A percentile compares a stretch with the other conserved stretches of the same genome.
phyloP scores from a whole-genome alignment of 1,140 invertebrate species.

The Philotrypesis tridentata region DNA sequence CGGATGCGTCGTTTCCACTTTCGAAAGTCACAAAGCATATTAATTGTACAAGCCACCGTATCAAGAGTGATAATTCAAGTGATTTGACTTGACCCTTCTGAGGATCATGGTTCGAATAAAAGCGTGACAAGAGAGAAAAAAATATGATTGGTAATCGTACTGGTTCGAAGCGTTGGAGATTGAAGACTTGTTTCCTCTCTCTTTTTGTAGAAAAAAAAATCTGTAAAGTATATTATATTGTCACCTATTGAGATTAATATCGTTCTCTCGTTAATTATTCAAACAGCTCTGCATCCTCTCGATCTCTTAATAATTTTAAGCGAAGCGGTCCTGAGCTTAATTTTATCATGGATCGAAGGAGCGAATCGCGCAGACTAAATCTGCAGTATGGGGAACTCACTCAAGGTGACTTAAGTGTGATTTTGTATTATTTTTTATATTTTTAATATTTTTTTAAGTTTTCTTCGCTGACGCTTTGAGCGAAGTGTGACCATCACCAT shows the following conservation, averaged over 20 bases:
- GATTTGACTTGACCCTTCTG: constrained; percentile 69
- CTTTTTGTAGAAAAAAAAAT: constrained; percentile 42
- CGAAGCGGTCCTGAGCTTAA: constrained; percentile 66
- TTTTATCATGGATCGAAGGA: constrained; percentile 59
- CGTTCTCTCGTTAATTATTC: background rate
- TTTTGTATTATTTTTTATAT: constrained; percentile 51
- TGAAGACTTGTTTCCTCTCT: constrained; percentile 49
- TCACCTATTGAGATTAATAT: constrained; percentile 8
- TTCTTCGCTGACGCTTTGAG: constrained; percentile 53
- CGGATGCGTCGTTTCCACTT: constrained; percentile 55
- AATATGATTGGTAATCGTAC: constrained; percentile 44
- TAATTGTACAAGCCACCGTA: constrained; percentile 68
- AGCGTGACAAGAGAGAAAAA: constrained; percentile 36
- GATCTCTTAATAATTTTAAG: constrained; percentile 67
- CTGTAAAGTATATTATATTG: constrained; percentile 44
- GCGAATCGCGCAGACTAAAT: background rate
- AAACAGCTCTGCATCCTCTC: constrained; percentile 40
- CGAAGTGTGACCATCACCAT: constrained; percentile 56
- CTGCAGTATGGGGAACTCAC: background rate
- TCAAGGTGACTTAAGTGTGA: constrained; percentile 40
- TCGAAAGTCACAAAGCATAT: constrained; percentile 62
- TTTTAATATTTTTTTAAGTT: constrained; percentile 48
- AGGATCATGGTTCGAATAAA: constrained; percentile 48
- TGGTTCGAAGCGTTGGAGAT: constrained; percentile 49
- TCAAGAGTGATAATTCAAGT: constrained; percentile 70